Percentiles rank a stretch among this genome's conserved stretches.
These are phyloP conservation scores for Muschampia plurimacula DNA, from an alignment of 2,888 invertebrate genomes.

Conservation along the genomic window DNA sequence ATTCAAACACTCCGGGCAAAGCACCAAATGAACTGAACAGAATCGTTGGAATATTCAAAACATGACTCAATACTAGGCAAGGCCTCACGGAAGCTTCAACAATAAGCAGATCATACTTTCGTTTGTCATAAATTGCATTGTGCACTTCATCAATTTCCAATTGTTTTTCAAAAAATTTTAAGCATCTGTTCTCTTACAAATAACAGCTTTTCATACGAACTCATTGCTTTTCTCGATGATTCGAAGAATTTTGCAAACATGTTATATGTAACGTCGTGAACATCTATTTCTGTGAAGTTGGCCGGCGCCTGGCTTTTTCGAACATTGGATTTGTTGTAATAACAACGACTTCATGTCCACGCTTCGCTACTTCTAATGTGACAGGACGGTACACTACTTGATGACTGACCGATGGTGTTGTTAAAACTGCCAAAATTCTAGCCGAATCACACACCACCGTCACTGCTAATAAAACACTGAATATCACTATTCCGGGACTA, in stretches of 20 bases:
- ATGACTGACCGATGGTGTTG: slow-evolving; percentile 66
- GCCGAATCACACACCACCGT: slow-evolving; percentile 46
- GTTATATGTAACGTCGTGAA: neutral
- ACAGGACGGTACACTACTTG: slow-evolving; percentile 52
- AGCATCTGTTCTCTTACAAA: neutral
- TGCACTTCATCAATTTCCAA: neutral
- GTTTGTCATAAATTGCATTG: slow-evolving; percentile 22
- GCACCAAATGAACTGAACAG: slow-evolving; percentile 43
- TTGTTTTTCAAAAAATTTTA: neutral
- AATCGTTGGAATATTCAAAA: slow-evolving; percentile 48
- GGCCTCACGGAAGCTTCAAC: neutral
- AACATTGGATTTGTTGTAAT: slow-evolving; percentile 8
- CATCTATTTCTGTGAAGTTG: slow-evolving; percentile 3
- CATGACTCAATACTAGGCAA: slow-evolving; percentile 37
- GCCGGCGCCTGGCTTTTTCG: neutral
- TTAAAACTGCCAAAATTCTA: slow-evolving; percentile 60
- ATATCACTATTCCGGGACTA: neutral
- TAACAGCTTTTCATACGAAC: neutral
- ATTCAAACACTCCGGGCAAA: slow-evolving; percentile 34
- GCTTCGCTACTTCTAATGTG: slow-evolving; percentile 3
- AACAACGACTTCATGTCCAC: slow-evolving; percentile 1
- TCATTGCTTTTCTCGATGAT: neutral
- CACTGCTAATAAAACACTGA: neutral
- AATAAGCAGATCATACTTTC: slow-evolving; percentile 46
- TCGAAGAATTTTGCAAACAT: neutral